These are phyloP conservation scores for Hemaris fuciformis DNA, from an alignment of 2,888 invertebrate species.

Conservation along the genomic window DNA sequence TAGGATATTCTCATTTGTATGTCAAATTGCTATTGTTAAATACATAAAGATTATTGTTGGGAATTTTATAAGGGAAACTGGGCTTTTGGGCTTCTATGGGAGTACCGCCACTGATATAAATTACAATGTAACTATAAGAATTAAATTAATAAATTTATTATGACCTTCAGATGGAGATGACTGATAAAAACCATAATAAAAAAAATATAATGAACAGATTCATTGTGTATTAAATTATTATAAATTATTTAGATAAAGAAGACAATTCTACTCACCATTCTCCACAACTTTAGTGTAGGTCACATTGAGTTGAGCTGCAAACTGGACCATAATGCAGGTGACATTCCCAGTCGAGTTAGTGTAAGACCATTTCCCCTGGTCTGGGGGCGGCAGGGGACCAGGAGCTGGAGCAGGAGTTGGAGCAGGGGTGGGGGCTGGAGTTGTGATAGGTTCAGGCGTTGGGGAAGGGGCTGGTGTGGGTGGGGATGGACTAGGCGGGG, in stretches of 20 bases:
- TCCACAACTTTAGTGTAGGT: slow-evolving; percentile 60
- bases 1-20: too few species aligned
- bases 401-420: slow-evolving; percentile 45
- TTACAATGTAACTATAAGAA: too few species aligned
- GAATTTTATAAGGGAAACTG: too few species aligned
- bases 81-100: too few species aligned
- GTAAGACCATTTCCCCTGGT: slow-evolving; percentile 55
- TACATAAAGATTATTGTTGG: too few species aligned
- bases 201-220: neutral
- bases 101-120: too few species aligned
- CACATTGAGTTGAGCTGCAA: slow-evolving; percentile 85
- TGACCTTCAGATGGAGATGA: too few species aligned
- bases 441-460: slow-evolving; percentile 19
- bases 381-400: slow-evolving; percentile 48
- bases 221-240: neutral
- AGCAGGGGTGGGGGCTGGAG: slow-evolving; percentile 41
- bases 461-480: slow-evolving; percentile 39
- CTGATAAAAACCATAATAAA: slow-evolving; percentile 14
- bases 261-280: slow-evolving; percentile 47
- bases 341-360: slow-evolving; percentile 56
- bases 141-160: too few species aligned
- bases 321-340: slow-evolving; percentile 84
- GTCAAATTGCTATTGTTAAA: too few species aligned
- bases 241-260: neutral
- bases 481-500: slow-evolving; percentile 17